Evolutionary conservation across 2,888 invertebrate species (phyloP).

Genomic region (Ochropleura leucogaster): DNA sequence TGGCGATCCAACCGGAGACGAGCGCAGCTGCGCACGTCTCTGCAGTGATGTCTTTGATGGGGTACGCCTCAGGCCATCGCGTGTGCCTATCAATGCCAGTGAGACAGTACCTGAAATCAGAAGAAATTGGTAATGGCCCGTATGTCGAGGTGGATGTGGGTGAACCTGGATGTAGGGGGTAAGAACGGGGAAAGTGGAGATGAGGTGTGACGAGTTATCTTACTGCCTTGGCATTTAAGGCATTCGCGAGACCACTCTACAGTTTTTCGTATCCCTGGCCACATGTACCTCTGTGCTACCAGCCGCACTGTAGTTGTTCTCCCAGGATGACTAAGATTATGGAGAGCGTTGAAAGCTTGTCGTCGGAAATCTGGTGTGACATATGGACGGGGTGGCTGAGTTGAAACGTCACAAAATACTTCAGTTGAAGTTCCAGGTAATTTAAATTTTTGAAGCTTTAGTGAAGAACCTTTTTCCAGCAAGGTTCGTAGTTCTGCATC

Average conservation of each 20-base stretch:
- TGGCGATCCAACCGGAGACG: background rate
- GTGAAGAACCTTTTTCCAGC: too few species aligned
- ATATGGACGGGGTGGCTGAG: too few species aligned
- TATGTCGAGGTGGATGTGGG: conserved; percentile 3
- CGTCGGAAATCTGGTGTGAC: too few species aligned
- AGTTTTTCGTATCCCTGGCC: background rate
- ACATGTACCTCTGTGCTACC: background rate
- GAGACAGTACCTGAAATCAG: conserved; percentile 14
- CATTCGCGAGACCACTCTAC: background rate
- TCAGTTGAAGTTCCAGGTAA: too few species aligned
- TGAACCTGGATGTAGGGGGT: background rate
- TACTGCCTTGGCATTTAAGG: background rate
- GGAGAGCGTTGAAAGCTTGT: too few species aligned
- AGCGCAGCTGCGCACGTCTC: background rate
- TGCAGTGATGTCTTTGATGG: background rate
- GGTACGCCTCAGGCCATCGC: conserved; percentile 20
- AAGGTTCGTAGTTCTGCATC: too few species aligned
- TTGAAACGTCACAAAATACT: too few species aligned
- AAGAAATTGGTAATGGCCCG: background rate
- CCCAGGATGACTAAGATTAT: background rate
- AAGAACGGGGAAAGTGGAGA: background rate
- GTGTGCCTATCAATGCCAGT: conserved; percentile 16
- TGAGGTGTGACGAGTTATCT: background rate
- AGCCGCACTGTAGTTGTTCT: background rate
- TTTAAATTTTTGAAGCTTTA: too few species aligned